phyloP scores from a whole-genome alignment of 2,113 vertebrate genomes.

The Dascyllus trimaculatus region DNA sequence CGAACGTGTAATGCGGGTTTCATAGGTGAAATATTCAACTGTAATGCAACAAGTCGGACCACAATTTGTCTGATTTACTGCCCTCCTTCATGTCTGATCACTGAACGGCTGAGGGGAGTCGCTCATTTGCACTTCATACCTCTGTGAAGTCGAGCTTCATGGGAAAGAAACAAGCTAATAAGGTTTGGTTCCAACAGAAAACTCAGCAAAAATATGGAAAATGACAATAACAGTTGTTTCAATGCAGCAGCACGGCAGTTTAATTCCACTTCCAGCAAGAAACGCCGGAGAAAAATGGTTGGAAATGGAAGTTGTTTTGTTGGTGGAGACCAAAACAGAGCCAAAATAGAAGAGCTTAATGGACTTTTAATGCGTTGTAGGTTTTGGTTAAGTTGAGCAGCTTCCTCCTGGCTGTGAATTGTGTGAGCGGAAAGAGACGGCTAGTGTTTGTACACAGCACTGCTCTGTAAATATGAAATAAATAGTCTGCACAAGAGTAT shows the following conservation, averaged over 20 bases:
- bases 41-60: conserved; percentile 43
- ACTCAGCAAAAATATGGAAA: neutral
- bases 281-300: neutral
- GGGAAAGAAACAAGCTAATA: conserved; percentile 2
- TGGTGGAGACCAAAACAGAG: neutral
- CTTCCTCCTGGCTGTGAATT: too few species aligned
- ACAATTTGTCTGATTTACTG: conserved; percentile 67
- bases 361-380: too few species aligned
- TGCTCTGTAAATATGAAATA: too few species aligned
- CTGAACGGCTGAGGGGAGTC: conserved; percentile 24
- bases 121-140: conserved; percentile 38
- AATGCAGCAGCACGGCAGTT: neutral
- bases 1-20: conserved; percentile 53
- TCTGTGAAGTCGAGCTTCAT: conserved; percentile 33
- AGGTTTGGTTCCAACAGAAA: neutral
- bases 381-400: too few species aligned
- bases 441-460: too few species aligned
- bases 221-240: neutral
- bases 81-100: conserved; percentile 40
- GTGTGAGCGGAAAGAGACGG: too few species aligned
- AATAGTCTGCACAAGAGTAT: too few species aligned
- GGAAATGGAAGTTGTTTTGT: neutral
- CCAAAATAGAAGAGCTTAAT: neutral
- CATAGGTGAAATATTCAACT: conserved; percentile 63
- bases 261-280: neutral